phyloP scores from a whole-genome alignment of 1,140 invertebrate species.

The Macrosteles quadrilineatus region DNA sequence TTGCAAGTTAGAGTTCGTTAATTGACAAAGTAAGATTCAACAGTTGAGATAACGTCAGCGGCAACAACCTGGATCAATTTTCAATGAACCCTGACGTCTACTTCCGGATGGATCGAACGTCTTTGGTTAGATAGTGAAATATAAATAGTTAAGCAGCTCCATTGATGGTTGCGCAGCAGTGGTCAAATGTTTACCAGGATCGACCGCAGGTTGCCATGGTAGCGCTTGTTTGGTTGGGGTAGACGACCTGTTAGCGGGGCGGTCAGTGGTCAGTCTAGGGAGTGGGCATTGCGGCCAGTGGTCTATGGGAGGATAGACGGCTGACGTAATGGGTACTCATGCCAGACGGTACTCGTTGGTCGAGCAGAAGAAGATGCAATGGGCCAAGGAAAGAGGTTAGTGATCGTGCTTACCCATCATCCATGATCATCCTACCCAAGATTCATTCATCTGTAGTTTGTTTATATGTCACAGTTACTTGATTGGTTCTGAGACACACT shows the following conservation, averaged over 20 bases:
- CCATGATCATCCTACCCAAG: no score
- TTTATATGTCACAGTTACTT: no score
- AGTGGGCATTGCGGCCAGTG: not conserved
- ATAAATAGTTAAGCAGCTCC: not conserved
- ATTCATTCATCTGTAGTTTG: no score
- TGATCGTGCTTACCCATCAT: no score
- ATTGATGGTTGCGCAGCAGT: not conserved
- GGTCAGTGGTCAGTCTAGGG: not conserved
- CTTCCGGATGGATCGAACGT: no score
- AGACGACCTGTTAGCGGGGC: conserved; percentile 13
- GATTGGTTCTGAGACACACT: no score
- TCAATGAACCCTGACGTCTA: no score
- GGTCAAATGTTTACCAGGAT: conserved; percentile 8
- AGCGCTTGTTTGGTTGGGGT: conserved; percentile 16
- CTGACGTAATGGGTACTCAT: conserved; percentile 32
- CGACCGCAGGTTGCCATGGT: conserved; percentile 16
- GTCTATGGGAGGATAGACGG: no score
- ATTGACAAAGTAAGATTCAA: not conserved
- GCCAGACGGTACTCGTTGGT: conserved; percentile 60
- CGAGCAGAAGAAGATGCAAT: conserved; percentile 73
- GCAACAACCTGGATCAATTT: no score
- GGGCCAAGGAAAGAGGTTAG: conserved; percentile 72
- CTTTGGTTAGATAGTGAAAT: no score
- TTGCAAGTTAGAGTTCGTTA: no score
- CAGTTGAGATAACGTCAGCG: not conserved